A percentile compares a stretch with the other conserved stretches of the same genome.
Evolutionary conservation across 2,888 invertebrate species (phyloP).

Genomic region (Metellina segmentata): DNA sequence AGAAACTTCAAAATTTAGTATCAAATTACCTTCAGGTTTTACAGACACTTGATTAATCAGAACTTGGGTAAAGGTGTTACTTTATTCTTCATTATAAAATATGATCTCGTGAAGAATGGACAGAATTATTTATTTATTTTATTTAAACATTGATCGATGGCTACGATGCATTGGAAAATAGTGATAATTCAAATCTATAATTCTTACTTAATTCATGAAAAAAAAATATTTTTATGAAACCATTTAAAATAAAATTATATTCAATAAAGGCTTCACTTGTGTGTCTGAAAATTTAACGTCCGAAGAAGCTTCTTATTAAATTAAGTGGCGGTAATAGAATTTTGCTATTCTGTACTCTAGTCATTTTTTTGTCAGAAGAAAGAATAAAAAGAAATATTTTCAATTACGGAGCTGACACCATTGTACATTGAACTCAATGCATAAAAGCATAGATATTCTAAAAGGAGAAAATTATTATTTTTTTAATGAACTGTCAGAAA

Average conservation of each 20-base stretch:
- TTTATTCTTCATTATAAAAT: too few relatives aligned
- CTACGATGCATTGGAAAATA: too few relatives aligned
- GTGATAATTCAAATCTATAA: too few relatives aligned
- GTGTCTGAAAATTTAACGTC: not conserved
- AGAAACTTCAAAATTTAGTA: too few relatives aligned
- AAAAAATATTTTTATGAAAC: not conserved
- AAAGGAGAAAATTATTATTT: not conserved
- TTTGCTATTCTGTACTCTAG: not conserved
- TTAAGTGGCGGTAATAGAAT: not conserved
- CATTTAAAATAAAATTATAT: not conserved
- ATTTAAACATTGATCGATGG: too few relatives aligned
- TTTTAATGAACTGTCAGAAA: slow-evolving; percentile 1
- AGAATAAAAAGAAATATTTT: not conserved
- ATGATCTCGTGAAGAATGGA: too few relatives aligned
- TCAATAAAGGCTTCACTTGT: not conserved
- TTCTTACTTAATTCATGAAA: too few relatives aligned
- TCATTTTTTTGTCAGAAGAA: not conserved
- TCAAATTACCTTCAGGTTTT: too few relatives aligned
- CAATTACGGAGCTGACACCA: not conserved
- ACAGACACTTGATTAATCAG: too few relatives aligned
- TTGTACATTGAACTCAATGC: not conserved
- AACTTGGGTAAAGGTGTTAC: too few relatives aligned
- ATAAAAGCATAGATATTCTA: not conserved
- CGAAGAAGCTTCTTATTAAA: not conserved
- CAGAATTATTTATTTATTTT: too few relatives aligned